Evolutionary conservation across 1,140 invertebrate genomes (phyloP), one percentile per base, ranked within the genome.

Genomic region (Chironomus striatipennis): DNA sequence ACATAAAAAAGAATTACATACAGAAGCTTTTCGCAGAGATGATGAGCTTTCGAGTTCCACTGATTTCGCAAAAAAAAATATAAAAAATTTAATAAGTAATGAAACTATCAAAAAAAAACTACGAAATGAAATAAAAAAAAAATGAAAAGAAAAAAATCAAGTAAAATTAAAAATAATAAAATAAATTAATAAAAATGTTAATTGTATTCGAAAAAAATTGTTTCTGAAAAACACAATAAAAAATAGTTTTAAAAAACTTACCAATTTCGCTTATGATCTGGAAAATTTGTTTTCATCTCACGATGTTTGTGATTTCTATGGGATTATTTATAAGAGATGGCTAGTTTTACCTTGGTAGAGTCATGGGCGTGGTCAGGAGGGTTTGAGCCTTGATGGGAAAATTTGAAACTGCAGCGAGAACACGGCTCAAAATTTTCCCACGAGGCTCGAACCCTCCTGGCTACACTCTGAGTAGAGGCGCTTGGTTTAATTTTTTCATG

Each of bases 221-320:
- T 70, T 70, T 70, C n/a, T 18, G 65, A 70, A 70, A 70, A 70
- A 70, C 17, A 70, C 65, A 70, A 18, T 20, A 70, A 20, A 57
- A 70, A 70, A 70, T 70, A 70, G 65, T 70, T 70, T 70, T 70
- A 70, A 70, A 70, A 70, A 70, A 70, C 65, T 70, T 70, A 70
- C 18, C 7, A 34, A 34, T 34, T 34, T 34, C 24, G 24, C 24
- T 34, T 34, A 34, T 34, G 24, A 34, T 34, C 24, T 34, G 24
- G 24, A 34, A 34, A 34, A 1, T 2, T 2, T 34, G 24, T 34
- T 34, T 34, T 34, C 24, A 5, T 34, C 24, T 34, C 2, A 34
- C 5, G 24, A 34, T 34, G 24, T 34, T 5, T 34, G 24, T 5
- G 5, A 34, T 5, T 5, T 34, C 5, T 34, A 34, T 34, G 5